phyloP scores from a whole-genome alignment of 2,113 vertebrate genomes.

The Cinclus mexicanus region DNA sequence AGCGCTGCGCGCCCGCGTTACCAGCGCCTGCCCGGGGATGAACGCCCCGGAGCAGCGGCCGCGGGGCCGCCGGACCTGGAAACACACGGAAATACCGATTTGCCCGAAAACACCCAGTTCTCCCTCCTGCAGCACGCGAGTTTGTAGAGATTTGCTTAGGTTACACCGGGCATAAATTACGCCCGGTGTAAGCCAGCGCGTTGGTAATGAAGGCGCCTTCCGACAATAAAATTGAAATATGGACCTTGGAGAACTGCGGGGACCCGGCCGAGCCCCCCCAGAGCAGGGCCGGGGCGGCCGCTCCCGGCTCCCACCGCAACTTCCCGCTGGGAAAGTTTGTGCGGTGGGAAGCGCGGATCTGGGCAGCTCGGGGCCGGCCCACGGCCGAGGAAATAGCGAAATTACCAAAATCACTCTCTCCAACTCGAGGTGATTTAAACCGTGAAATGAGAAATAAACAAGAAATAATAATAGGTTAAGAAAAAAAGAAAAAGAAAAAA shows the following conservation, averaged over 20 bases:
- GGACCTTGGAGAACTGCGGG: neutral
- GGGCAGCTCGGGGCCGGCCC: neutral
- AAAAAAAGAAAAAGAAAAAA: too few species aligned
- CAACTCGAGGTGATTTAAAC: neutral
- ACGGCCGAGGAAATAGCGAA: neutral
- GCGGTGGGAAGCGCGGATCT: neutral
- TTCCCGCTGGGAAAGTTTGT: slow-evolving; percentile 23
- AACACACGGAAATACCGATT: neutral
- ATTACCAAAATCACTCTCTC: neutral
- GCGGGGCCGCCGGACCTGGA: neutral
- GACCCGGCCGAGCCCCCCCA: neutral
- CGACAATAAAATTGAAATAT: neutral
- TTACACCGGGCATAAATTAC: neutral
- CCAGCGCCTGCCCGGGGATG: too few species aligned
- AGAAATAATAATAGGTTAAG: neutral
- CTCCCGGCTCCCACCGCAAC: neutral
- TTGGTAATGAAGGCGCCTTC: neutral
- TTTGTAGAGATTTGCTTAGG: neutral
- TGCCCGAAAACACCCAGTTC: neutral
- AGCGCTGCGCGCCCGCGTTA: neutral
- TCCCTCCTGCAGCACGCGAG: neutral
- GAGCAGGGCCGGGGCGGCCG: neutral
- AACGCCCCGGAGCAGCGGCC: neutral
- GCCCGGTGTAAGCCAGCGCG: neutral
- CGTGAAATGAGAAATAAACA: neutral